These are phyloP conservation scores for Orthonevra nobilis DNA, from an alignment of 2,888 invertebrate genomes.

Conservation along the genomic window DNA sequence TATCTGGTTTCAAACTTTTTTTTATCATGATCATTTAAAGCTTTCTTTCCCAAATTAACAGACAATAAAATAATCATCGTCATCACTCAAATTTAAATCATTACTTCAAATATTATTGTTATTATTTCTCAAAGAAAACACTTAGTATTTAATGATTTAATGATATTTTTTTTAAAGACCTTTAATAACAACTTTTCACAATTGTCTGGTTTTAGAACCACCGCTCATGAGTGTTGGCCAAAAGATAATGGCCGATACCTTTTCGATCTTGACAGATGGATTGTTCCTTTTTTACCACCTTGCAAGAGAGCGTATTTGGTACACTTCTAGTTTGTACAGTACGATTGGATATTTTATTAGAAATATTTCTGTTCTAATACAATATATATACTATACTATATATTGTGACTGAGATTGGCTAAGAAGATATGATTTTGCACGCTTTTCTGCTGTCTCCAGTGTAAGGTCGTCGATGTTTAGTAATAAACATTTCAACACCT, in stretches of 20 bases:
- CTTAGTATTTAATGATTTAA: not conserved
- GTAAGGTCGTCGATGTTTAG: not conserved
- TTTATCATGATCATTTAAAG: too few species aligned
- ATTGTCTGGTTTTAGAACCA: not conserved
- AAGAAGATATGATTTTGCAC: slow-evolving; percentile 7
- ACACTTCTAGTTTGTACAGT: not conserved
- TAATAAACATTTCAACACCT: not conserved
- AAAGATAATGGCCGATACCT: not conserved
- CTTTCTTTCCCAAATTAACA: too few species aligned
- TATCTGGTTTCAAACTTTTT: too few species aligned
- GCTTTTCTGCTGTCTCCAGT: slow-evolving; percentile 5
- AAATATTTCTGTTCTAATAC: too few species aligned
- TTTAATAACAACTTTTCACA: not conserved
- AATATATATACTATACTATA: slow-evolving; percentile 1
- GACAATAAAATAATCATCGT: too few species aligned
- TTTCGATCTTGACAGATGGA: too few species aligned
- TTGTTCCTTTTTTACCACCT: too few species aligned
- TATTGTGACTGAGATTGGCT: slow-evolving; percentile 4
- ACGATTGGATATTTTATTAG: not conserved
- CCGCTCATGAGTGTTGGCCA: slow-evolving; percentile 3
- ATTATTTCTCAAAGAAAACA: not conserved
- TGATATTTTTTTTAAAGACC: too few species aligned
- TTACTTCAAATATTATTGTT: not conserved
- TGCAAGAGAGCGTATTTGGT: not conserved
- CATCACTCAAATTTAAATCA: not conserved